phyloP scores from a whole-genome alignment of 1,140 invertebrate genomes.

The Forficula auricularia region DNA sequence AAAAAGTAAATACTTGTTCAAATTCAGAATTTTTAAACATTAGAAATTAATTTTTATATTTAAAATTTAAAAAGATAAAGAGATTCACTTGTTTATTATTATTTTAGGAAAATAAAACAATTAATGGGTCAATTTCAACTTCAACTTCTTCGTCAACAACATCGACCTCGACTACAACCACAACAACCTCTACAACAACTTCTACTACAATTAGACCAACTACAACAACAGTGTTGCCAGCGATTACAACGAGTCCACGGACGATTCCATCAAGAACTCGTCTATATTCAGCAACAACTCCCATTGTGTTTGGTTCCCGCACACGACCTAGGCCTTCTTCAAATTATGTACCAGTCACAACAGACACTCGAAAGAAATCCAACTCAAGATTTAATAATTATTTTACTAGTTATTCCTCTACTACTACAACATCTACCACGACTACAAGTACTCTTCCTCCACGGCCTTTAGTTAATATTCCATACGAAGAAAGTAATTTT shows the following conservation, averaged over 20 bases:
- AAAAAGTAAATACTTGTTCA: no score
- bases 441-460: not conserved
- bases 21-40: no score
- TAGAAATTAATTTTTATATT: no score
- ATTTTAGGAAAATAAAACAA: no score
- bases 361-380: conserved; percentile 18
- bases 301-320: conserved; percentile 1
- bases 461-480: no score
- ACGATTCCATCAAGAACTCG: conserved; percentile 17
- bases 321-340: conserved; percentile 3
- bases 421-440: conserved; percentile 9
- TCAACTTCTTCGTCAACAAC: not conserved
- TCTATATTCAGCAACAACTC: conserved; percentile 12
- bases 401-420: conserved; percentile 10
- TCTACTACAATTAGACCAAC: conserved; percentile 16
- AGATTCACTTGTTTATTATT: no score
- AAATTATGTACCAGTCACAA: not conserved
- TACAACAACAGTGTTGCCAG: conserved; percentile 22
- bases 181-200: conserved; percentile 8
- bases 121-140: no score
- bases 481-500: no score
- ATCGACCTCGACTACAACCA: not conserved
- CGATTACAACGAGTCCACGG: conserved; percentile 20
- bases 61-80: no score
- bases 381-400: conserved; percentile 18